Evolutionary conservation across 1,140 invertebrate genomes (phyloP).

Genomic region (Thrips palmi): DNA sequence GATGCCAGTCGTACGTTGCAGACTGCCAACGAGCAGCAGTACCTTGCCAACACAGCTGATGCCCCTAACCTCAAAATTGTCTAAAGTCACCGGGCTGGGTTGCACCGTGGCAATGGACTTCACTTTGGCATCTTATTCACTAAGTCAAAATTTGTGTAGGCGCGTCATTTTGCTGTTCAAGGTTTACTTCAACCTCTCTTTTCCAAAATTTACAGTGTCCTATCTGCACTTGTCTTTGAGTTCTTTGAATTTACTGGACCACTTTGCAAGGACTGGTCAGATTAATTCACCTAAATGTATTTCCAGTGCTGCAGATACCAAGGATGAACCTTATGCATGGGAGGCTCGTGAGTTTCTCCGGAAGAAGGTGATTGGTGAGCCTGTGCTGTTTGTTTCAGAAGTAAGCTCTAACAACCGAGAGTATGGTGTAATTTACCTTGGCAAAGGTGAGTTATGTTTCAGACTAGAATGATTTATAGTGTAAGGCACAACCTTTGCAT

Average conservation of each 20-base stretch:
- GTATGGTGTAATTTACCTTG: conserved; percentile 69
- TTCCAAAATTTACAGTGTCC: background rate
- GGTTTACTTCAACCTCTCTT: conserved; percentile 2
- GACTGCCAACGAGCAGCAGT: no score
- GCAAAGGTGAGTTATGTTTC: conserved; percentile 43
- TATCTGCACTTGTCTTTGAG: conserved; percentile 6
- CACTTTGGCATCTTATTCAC: background rate
- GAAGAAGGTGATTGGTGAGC: conserved; percentile 79
- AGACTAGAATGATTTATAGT: background rate
- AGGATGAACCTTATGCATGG: conserved; percentile 91
- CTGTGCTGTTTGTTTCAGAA: conserved; percentile 51
- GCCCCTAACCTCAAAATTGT: no score
- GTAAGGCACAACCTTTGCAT: background rate
- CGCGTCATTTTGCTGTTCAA: background rate
- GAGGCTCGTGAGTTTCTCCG: conserved; percentile 87
- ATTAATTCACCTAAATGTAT: conserved; percentile 14
- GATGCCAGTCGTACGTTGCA: no score
- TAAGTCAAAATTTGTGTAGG: background rate
- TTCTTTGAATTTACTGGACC: conserved; percentile 6
- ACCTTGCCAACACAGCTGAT: no score
- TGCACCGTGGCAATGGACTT: no score
- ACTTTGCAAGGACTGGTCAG: conserved; percentile 9
- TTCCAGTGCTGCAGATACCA: conserved; percentile 39
- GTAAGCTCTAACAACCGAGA: conserved; percentile 45
- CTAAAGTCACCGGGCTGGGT: no score